Conservation (phyloP, 2,888 invertebrate species). For the Dascillus cervinus region DNA sequence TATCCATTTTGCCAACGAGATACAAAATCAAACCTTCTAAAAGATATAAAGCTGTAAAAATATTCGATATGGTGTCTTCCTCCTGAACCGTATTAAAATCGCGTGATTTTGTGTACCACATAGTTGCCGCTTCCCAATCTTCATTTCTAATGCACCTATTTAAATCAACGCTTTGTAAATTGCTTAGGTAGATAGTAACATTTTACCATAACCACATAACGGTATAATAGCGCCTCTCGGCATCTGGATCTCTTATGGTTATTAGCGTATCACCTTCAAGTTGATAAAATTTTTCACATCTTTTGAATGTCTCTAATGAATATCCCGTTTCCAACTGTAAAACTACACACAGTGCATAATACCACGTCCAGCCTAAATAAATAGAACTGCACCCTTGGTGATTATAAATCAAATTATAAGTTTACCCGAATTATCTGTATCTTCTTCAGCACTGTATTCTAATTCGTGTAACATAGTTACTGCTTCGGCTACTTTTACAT, state of each 20-base stretch:
- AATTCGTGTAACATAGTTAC: constrained; percentile 41
- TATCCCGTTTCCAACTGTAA: constrained; percentile 55
- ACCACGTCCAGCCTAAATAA: constrained; percentile 49
- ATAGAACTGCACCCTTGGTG: background rate
- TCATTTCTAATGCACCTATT: constrained; percentile 49
- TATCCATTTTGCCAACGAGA: constrained; percentile 41
- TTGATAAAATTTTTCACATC: constrained; percentile 49
- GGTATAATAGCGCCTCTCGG: constrained; percentile 48
- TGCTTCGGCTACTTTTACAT: constrained; percentile 38
- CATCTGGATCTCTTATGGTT: constrained; percentile 44
- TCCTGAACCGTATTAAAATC: constrained; percentile 28
- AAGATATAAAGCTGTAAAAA: constrained; percentile 45
- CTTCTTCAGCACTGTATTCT: constrained; percentile 26
- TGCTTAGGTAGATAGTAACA: background rate
- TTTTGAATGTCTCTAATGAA: constrained; percentile 44
- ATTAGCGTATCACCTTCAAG: constrained; percentile 46
- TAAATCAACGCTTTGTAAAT: background rate
- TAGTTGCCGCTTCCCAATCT: constrained; percentile 50
- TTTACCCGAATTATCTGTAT: constrained; percentile 28
- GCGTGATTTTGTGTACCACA: constrained; percentile 48
- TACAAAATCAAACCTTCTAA: constrained; percentile 50
- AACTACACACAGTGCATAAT: constrained; percentile 49
- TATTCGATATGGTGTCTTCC: constrained; percentile 34
- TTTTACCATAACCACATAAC: constrained; percentile 57
- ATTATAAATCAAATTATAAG: background rate